Base-by-base conservation (phyloP, 2,888 invertebrate genomes). In the Adela reaumurella region DNA sequence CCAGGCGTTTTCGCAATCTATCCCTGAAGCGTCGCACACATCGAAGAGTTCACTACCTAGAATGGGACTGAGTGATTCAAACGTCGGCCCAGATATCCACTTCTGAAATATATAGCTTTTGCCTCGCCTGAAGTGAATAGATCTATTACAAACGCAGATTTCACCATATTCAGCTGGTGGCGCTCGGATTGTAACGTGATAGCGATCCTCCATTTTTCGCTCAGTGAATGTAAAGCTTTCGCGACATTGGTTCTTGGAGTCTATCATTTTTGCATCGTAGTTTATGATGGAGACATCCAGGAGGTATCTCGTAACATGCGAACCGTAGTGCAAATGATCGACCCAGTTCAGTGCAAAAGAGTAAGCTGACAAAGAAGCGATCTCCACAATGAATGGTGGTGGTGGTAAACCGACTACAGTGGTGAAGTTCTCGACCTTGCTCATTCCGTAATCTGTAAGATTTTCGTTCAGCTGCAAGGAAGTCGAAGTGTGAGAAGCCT, bases 401-500 rank as follows among this genome's bases (percentile, higher is more conserved):
- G 69, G 64, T 2, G 76, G 77, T 56, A 63, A 66, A 11, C 72
- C 74, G 2, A 71, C 62, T 28, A 59, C 60, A 2, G 74, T 77
- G 10, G 63, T 60, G 46, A 78, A 74, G 44, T 70, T 68, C 1
- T 35, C 3, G 35, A 35, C 3, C 14, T 35, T 35, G 14, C 35
- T 35, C 14, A 8, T 35, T 35, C 35, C 35, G 14, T 14, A 14
- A 14, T 35, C 35, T 8, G 35, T 35, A 3, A 35, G n/a, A 14
- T 35, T 35, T 11, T 35, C 11, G 35, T 35, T 35, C 8, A 14
- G 35, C 35, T 14, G 6, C 14, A 35, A 14, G 14, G n/a, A 14
- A 8, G 35, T 3, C 4, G 72, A 62, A 29, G 74, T 76, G 45
- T 81, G 81, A 56, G 84, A 83, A 0, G 88, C 86, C 60, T 87